A percentile compares a stretch with the other conserved stretches of the same genome.
These are phyloP conservation scores for Branchinecta sandiegonensis DNA, from an alignment of 2,888 invertebrate genomes.

Conservation along the genomic window DNA sequence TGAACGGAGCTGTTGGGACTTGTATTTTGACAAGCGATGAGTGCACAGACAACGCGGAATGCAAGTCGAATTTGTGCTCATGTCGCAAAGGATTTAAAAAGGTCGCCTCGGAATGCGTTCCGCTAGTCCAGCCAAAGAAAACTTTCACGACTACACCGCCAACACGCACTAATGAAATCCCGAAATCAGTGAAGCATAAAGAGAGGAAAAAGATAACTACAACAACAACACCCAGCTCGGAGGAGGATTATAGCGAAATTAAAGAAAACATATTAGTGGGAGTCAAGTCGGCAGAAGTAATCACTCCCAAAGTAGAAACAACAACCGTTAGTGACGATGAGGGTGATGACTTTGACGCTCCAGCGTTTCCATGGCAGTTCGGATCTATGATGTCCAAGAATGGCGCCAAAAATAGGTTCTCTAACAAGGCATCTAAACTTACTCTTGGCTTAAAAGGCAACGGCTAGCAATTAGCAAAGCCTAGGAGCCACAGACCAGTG, in stretches of 20 bases:
- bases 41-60: conserved; percentile 11
- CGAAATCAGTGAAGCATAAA: neutral
- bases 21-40: conserved; percentile 1
- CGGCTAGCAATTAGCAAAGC: no score
- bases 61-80: neutral
- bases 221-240: neutral
- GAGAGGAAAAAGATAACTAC: neutral
- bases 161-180: neutral
- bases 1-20: neutral
- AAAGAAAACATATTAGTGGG: neutral
- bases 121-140: neutral
- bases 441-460: no score
- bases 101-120: neutral
- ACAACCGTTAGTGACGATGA: neutral
- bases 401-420: neutral
- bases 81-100: conserved; percentile 7
- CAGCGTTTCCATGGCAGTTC: neutral
- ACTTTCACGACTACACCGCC: neutral
- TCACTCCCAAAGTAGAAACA: neutral
- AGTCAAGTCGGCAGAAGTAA: neutral
- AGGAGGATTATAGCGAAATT: neutral
- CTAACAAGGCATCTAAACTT: neutral
- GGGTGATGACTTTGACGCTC: neutral
- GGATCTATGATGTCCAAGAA: neutral
- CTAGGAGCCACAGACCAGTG: no score